Conservation (phyloP, 2,113 vertebrate species). For the Turdus rufiventris region DNA sequence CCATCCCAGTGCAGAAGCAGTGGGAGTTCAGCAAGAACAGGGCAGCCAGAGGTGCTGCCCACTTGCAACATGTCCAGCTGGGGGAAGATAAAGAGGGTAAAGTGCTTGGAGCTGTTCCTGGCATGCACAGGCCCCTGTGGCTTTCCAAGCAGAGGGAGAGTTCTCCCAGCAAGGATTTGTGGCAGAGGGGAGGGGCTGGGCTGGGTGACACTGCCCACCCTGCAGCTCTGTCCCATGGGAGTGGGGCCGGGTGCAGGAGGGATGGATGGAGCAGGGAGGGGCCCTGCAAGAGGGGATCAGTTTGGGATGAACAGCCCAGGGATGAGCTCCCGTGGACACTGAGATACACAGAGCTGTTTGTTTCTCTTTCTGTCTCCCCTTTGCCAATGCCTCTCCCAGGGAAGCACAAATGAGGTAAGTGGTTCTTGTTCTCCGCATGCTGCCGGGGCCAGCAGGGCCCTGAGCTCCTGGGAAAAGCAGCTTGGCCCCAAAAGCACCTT, state of each 20-base stretch:
- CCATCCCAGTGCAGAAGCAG: neutral
- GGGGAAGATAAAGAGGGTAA: neutral
- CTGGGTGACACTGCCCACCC: rapidly evolving
- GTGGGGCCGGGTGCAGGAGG: neutral
- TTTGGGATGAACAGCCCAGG: neutral
- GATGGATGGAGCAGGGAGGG: neutral
- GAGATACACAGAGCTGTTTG: conserved; percentile 46
- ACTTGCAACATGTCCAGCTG: neutral
- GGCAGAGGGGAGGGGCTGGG: neutral
- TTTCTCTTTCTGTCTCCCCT: neutral
- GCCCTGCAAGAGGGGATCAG: neutral
- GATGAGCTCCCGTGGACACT: neutral
- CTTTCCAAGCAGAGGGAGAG: neutral
- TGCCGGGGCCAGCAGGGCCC: rapidly evolving
- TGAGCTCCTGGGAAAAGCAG: neutral
- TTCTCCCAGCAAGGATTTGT: neutral
- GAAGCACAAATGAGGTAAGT: conserved; percentile 98
- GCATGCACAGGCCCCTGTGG: rapidly evolving
- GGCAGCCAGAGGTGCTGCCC: neutral
- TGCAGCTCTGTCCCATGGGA: rapidly evolving
- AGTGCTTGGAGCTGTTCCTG: neutral
- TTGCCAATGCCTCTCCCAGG: conserved; percentile 78
- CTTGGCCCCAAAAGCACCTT: rapidly evolving
- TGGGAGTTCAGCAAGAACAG: neutral
- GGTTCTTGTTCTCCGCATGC: neutral